phyloP scores from a whole-genome alignment of 2,113 vertebrate genomes.

The Emydura subglobosa region DNA sequence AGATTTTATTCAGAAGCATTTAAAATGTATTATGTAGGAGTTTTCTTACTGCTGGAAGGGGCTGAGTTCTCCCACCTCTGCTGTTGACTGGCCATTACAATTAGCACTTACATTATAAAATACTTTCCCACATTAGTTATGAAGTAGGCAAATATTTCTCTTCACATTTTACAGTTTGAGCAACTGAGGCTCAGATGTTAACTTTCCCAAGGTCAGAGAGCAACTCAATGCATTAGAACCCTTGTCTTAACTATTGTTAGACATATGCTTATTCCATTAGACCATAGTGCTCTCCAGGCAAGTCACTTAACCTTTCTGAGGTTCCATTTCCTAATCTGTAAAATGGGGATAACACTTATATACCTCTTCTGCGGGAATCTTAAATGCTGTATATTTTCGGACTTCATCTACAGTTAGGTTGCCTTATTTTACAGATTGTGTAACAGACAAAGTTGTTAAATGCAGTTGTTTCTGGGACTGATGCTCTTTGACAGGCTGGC shows the following conservation, averaged over 20 bases:
- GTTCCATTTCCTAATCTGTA: not conserved
- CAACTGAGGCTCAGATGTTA: not conserved
- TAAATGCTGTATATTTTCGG: not conserved
- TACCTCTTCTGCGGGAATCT: not conserved
- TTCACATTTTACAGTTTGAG: not conserved
- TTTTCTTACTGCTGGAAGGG: not conserved
- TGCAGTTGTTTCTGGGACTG: not conserved
- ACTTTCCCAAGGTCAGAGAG: not conserved
- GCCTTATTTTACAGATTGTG: not conserved
- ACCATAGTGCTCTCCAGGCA: not conserved
- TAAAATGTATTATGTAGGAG: not conserved
- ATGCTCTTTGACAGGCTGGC: not conserved
- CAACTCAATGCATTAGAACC: not conserved
- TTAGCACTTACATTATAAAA: not conserved
- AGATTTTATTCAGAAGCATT: not conserved
- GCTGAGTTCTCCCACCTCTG: not conserved
- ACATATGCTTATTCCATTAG: not conserved
- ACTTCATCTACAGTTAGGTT: not conserved
- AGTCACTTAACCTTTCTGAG: not conserved
- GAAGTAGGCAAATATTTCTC: not conserved
- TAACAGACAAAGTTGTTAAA: not conserved
- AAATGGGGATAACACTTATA: not conserved
- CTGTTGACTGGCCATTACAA: not conserved
- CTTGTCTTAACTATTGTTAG: not conserved
- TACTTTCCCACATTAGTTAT: not conserved